A percentile compares a stretch with the other conserved stretches of the same genome.
Conservation (phyloP, 1,140 invertebrate genomes). For the Euura lappo region DNA sequence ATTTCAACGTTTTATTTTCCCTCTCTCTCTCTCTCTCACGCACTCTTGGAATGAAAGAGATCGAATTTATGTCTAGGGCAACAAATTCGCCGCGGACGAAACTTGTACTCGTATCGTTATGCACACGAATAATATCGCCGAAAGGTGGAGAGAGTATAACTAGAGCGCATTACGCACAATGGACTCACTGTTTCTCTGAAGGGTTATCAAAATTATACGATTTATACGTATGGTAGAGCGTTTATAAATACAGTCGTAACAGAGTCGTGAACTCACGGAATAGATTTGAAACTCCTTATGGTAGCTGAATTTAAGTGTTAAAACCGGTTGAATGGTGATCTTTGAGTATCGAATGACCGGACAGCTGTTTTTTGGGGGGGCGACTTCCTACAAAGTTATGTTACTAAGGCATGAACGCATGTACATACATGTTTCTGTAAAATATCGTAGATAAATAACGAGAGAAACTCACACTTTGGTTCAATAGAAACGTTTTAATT, state of each 20-base stretch:
- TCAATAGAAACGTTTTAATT: background rate
- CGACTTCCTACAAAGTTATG: too few species aligned
- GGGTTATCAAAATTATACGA: background rate
- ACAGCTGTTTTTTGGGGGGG: too few species aligned
- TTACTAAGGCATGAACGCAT: too few species aligned
- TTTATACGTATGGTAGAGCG: background rate
- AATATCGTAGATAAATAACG: too few species aligned
- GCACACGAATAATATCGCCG: background rate
- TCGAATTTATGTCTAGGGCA: background rate
- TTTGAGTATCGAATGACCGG: background rate
- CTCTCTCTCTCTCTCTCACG: constrained; percentile 17
- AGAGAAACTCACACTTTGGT: background rate
- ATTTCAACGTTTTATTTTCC: constrained; percentile 9
- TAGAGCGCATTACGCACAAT: background rate
- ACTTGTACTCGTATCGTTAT: background rate
- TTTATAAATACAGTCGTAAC: background rate
- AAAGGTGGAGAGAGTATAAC: background rate
- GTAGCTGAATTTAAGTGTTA: background rate
- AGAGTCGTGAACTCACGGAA: too few species aligned
- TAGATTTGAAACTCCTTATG: too few species aligned
- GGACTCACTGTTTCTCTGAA: background rate
- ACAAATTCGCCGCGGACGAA: background rate
- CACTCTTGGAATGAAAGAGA: background rate
- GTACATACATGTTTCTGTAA: background rate
- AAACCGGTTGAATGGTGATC: background rate